Evolutionary conservation across 2,113 vertebrate species (phyloP), one percentile per base, ranked within the genome.

Genomic region (Maccullochella peelii): DNA sequence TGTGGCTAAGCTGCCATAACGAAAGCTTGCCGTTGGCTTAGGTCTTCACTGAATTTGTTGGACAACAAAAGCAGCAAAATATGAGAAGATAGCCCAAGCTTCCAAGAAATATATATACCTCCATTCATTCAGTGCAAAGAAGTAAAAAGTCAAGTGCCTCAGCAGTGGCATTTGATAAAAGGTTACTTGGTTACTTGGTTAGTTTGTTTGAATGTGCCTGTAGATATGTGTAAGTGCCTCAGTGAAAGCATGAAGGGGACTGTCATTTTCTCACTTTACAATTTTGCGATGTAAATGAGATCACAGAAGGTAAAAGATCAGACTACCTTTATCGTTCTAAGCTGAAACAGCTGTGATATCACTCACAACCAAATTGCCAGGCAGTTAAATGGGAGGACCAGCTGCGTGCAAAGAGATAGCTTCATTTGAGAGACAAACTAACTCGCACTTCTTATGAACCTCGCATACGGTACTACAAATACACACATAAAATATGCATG

Each of bases 1-100:
- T 85, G 71, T 69, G 27, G 85, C 88, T 94, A 92, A 93, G 92
- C 87, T 87, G 88, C 90, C 93, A 82, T 89, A 84, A 91, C 90
- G 88, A 92, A 94, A 87, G 82, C 85, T 77, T 65, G 80, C 68
- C 50, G 74, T 84, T 88, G 90, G 90, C 82, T 79, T 74, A 77
- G 80, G 83, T 80, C 74, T 62, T 77, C 3, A 11, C 23, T 70
- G 69, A 92, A 85, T 85, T 71, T 84, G 80, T 87, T 88, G 87
- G 83, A 85, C 85, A 90, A 92, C 83, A 88, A 89, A 88, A 79
- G 81, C 67, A 67, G 80, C 27, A 75, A 91, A 83, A 80, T 84
- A 65, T 80, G 59, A 87, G 79, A 85, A 76, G 76, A 80, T 38
- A 79, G 80, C 77, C 69, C 42, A 59, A 77, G 44, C 40, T 20